Percentiles rank a stretch among this genome's conserved stretches.
phyloP scores from a whole-genome alignment of 2,888 invertebrate species.

The Stenurella melanura region DNA sequence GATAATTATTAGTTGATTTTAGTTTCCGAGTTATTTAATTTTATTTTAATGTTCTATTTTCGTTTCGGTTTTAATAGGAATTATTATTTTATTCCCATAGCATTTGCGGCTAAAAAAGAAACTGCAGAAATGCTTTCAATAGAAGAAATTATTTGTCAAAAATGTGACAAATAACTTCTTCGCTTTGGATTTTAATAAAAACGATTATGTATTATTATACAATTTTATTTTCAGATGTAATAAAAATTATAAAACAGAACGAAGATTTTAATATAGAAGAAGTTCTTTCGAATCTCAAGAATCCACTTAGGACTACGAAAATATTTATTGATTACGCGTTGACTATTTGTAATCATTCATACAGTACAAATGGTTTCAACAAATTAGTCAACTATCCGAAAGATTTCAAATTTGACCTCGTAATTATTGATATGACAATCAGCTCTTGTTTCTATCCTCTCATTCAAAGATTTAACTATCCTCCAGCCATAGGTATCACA shows the following conservation, averaged over 20 bases:
- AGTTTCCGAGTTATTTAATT: too few relatives aligned
- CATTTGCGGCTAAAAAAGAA: too few relatives aligned
- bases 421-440: slow-evolving; percentile 62
- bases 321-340: slow-evolving; percentile 26
- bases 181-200: too few relatives aligned
- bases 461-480: slow-evolving; percentile 62
- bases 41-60: too few relatives aligned
- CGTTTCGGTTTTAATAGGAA: too few relatives aligned
- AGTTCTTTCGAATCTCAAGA: not conserved
- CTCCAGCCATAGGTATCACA: slow-evolving; percentile 50
- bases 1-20: too few relatives aligned
- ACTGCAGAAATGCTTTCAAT: too few relatives aligned
- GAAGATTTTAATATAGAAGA: slow-evolving; percentile 27
- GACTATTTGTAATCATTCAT: slow-evolving; percentile 33
- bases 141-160: too few relatives aligned
- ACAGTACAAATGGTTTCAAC: slow-evolving; percentile 59
- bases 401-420: slow-evolving; percentile 65
- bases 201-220: too few relatives aligned
- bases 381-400: slow-evolving; percentile 60
- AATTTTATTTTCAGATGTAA: not conserved
- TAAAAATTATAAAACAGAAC: not conserved
- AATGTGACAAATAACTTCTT: too few relatives aligned
- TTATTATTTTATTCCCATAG: too few relatives aligned
- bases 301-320: not conserved
- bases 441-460: slow-evolving; percentile 61